Evolutionary conservation across 2,888 invertebrate species (phyloP).

Genomic region (Hypercompe scribonia): DNA sequence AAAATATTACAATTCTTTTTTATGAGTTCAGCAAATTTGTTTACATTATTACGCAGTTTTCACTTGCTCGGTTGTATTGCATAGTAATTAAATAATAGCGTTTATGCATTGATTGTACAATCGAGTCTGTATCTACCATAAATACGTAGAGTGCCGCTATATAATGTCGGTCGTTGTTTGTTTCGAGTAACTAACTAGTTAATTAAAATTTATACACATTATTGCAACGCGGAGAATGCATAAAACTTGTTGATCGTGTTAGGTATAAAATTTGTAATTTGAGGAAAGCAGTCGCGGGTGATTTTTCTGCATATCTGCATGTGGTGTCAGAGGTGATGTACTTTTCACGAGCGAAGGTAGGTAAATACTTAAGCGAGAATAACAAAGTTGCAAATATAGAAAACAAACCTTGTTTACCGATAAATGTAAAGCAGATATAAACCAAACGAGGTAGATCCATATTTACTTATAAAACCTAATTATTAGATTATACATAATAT

Average conservation of each 20-base stretch:
- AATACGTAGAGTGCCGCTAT: background rate
- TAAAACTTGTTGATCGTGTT: background rate
- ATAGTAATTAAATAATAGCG: slow-evolving; percentile 27
- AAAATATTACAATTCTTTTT: slow-evolving; percentile 7
- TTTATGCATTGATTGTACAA: slow-evolving; percentile 27
- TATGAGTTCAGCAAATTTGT: slow-evolving; percentile 22
- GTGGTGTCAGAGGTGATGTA: background rate
- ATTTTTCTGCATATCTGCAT: slow-evolving; percentile 2
- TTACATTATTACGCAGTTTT: slow-evolving; percentile 49
- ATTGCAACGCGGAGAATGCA: background rate
- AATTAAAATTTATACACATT: background rate
- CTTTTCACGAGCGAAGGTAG: slow-evolving; percentile 12
- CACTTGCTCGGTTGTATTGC: slow-evolving; percentile 24
- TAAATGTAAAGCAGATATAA: slow-evolving; percentile 35
- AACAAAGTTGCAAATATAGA: slow-evolving; percentile 53
- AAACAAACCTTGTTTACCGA: slow-evolving; percentile 55
- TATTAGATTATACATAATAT: slow-evolving; percentile 20
- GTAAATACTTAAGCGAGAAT: slow-evolving; percentile 27
- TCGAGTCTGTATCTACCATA: background rate
- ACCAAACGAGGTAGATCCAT: slow-evolving; percentile 27
- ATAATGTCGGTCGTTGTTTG: background rate
- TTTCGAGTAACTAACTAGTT: background rate
- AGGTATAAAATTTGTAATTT: background rate
- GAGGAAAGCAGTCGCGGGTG: background rate
- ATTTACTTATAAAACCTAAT: slow-evolving; percentile 4